These are phyloP conservation scores for Habropoda laboriosa DNA, from an alignment of 1,140 invertebrate species.

Conservation along the genomic window DNA sequence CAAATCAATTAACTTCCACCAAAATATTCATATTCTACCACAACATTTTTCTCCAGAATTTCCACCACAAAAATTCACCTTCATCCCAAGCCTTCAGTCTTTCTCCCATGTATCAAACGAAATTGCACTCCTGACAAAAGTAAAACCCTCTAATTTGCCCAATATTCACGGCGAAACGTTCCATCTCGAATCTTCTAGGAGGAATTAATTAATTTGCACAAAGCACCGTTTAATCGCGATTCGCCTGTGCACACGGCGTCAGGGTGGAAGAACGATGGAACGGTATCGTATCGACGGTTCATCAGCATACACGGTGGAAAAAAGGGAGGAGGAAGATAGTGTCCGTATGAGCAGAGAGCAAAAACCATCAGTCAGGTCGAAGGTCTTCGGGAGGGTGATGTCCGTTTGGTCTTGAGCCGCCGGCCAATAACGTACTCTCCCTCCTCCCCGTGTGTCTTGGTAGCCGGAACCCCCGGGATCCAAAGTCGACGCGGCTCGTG, in stretches of 20 bases:
- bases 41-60: too few relatives aligned
- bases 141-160: too few relatives aligned
- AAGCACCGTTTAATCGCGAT: constrained; percentile 1
- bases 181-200: neutral
- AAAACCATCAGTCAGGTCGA: constrained; percentile 80
- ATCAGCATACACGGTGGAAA: constrained; percentile 76
- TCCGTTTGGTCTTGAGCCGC: constrained; percentile 78
- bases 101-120: too few relatives aligned
- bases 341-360: constrained; percentile 38
- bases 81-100: too few relatives aligned
- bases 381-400: constrained; percentile 73
- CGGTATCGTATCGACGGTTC: constrained; percentile 64
- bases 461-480: constrained; percentile 60
- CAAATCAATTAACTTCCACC: too few relatives aligned
- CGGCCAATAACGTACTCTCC: constrained; percentile 78
- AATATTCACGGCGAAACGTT: neutral
- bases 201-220: too few relatives aligned
- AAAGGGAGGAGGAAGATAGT: neutral
- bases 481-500: constrained; percentile 76
- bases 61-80: too few relatives aligned
- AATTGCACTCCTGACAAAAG: neutral
- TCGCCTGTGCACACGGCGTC: constrained; percentile 1
- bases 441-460: constrained; percentile 29
- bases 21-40: too few relatives aligned
- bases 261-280: constrained; percentile 24